A percentile compares a stretch with the other conserved stretches of the same genome.
Evolutionary conservation across 1,140 invertebrate genomes (phyloP).

Genomic region (Neodiprion lecontei): DNA sequence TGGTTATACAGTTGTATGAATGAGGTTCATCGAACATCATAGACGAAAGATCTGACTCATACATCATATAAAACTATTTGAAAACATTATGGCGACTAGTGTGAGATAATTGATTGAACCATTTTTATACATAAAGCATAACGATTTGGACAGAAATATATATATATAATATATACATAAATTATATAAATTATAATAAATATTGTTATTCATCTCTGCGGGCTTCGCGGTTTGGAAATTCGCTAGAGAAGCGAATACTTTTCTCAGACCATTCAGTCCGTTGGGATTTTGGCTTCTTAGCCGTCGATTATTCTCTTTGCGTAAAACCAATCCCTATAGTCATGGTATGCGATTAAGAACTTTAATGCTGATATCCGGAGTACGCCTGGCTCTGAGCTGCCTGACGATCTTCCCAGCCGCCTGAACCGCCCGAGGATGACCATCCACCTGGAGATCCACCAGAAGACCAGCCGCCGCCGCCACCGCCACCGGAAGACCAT

Average conservation of each 20-base stretch:
- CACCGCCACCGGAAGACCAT: conserved; percentile 44
- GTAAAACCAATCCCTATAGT: neutral
- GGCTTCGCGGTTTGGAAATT: conserved; percentile 5
- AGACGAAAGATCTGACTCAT: too few species aligned
- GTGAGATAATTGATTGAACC: neutral
- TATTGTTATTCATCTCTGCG: neutral
- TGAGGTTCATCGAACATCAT: too few species aligned
- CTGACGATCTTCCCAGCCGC: conserved; percentile 45
- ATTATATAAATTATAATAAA: conserved; percentile 11
- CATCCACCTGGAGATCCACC: conserved; percentile 37
- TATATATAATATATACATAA: conserved; percentile 22
- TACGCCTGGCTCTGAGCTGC: conserved; percentile 46
- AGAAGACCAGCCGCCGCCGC: conserved; percentile 10
- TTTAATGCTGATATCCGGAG: conserved; percentile 45
- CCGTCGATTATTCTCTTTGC: neutral
- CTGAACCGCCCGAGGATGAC: conserved; percentile 46
- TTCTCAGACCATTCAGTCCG: neutral
- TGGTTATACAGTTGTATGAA: too few species aligned
- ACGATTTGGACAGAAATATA: conserved; percentile 11
- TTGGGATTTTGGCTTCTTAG: neutral
- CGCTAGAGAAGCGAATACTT: too few species aligned
- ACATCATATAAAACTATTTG: too few species aligned
- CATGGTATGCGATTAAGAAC: conserved; percentile 19
- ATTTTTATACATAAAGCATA: too few species aligned
- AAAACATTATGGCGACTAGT: neutral